Evolutionary conservation across 2,113 vertebrate species (phyloP), one percentile per base, ranked within the genome.

Genomic region (Peromyscus leucopus): DNA sequence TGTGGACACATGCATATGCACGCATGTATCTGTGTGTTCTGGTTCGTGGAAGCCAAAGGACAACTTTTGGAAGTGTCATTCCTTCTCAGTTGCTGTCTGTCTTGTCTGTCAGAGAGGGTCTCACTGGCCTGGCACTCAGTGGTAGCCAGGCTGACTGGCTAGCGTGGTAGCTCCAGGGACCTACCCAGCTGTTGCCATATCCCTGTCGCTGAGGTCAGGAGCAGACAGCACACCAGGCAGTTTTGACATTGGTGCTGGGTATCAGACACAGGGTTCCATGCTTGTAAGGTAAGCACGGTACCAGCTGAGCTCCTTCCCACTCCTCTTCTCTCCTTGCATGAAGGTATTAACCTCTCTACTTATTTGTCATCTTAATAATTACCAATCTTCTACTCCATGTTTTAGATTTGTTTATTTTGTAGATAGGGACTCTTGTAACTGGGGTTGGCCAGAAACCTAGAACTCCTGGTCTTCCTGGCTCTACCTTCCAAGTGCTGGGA

Each of bases 331-430:
- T 83, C 22, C 61, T 39, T 61, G 31, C 61, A 17, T 78, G 46
- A 69, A 51, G 22, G 55, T 48, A 63, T n/a, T 91, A 79, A 36
- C 16, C 15, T 69, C 96, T 97, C 79, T 79, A 65, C 16, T 92
- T 94, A 69, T 55, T 86, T 92, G 69, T 93, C 39, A 61, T 85
- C 55, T 89, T 95, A 88, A 87, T 90, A 88, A 63, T n/a, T 92
- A n/a, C 78, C 24, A 7, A 74, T 90, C 15, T 94, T 92, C 57
- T 31, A 59, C 89, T 89, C 80, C 22, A 24, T 82, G 10, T 92
- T 90, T 96, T 85, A 85, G 72, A 96, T 90, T 46, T 42, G 3
- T 36, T 71, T 71, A n/a, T 72, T 72, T 57, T 42, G 10, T 42
- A 84, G 51, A 39, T 42, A 67, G 42, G 28, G 15, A 33, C 3